Base-by-base conservation (phyloP, 2,797 vertebrate species). In the Esox masquinongy region DNA sequence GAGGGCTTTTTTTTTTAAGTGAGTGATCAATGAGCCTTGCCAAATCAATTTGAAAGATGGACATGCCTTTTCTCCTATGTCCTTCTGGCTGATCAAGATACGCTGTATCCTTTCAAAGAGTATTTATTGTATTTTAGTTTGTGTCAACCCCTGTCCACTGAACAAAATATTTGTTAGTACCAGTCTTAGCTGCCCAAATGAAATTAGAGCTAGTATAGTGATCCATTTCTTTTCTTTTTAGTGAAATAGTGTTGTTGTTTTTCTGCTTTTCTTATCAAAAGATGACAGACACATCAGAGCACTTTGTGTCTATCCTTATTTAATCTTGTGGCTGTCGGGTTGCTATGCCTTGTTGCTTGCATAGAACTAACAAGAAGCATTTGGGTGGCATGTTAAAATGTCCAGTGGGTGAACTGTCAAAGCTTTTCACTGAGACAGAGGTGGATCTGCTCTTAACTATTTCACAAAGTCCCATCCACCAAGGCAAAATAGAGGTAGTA, bases 71-170 rank as follows among this genome's bases (percentile, higher is more conserved):
- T 88, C 72, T 64, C 76, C 84, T 78, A 81, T 83, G 85, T 91
- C 88, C 86, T 90, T 89, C 87, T 88, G 91, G 85, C 84, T 88
- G 88, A 90, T 87, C 79, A 86, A 90, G 85, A 90, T 80, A 75
- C 81, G 86, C 86, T 82, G 24, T 91, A 88, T 90, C 83, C 90
- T 91, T 76, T 90, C 77, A 88, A 84, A 88, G 81, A 88, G 83
- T 94, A 94, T 94, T 94, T 93, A 93, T 94, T 93, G 88, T 92
- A 89, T 92, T 92, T 85, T 93, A 91, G 86, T 92, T 89, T 82
- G 84, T 90, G 84, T 90, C 88, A 63, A 89, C 85, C 81, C 87
- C 90, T 86, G 87, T 91, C 89, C 85, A 87, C 88, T 89, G 87
- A 93, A 90, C 90, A 90, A 90, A 89, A 86, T 75, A 88, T 90